These are phyloP conservation scores for Mola mola DNA, from an alignment of 2,113 vertebrate species.

Conservation along the genomic window DNA sequence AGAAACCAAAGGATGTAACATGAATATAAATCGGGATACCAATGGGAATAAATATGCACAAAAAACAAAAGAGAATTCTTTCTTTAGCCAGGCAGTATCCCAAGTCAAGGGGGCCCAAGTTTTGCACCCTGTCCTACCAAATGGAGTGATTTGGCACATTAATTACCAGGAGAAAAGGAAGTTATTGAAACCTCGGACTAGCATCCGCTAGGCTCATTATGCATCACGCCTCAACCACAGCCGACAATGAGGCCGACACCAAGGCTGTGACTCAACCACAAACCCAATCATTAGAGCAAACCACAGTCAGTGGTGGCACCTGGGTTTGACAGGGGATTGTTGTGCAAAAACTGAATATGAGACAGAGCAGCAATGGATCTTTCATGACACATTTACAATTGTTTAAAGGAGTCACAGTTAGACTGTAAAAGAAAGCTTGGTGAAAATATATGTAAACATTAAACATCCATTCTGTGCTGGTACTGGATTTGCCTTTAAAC, in stretches of 20 bases:
- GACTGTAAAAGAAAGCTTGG: too few species aligned
- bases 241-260: conserved; percentile 11
- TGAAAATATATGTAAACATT: conserved; percentile 4
- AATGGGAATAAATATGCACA: too few species aligned
- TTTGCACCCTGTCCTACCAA: too few species aligned
- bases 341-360: conserved; percentile 11
- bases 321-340: conserved; percentile 15
- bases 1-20: too few species aligned
- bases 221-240: background rate
- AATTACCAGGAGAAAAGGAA: background rate
- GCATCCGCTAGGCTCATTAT: background rate
- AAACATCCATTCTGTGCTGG: background rate
- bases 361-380: background rate
- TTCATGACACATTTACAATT: background rate
- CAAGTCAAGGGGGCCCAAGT: background rate
- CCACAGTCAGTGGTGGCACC: conserved; percentile 21
- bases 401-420: too few species aligned
- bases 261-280: conserved; percentile 24
- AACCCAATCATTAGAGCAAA: conserved; percentile 18
- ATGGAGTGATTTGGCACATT: background rate
- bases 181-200: conserved; percentile 1
- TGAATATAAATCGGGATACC: too few species aligned
- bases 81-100: too few species aligned
- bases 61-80: too few species aligned
- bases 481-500: too few species aligned